Evolutionary conservation across 1,140 invertebrate genomes (phyloP).

Genomic region (Drosophila pallidifrons): DNA sequence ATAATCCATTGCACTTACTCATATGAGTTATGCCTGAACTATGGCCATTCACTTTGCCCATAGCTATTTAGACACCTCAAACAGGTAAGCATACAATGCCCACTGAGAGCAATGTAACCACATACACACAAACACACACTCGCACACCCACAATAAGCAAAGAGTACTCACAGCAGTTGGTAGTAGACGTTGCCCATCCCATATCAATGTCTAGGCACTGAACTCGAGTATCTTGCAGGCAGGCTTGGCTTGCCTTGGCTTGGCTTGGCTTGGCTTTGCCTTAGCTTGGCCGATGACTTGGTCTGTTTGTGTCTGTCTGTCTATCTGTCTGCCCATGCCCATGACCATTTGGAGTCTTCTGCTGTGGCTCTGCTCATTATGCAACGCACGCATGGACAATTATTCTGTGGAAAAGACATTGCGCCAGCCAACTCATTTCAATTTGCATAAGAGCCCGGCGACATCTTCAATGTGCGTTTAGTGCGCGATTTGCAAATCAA

Average conservation of each 20-base stretch:
- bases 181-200: slow-evolving; percentile 30
- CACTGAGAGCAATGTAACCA: slow-evolving; percentile 29
- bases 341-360: slow-evolving; percentile 17
- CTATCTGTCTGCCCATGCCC: background rate
- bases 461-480: slow-evolving; percentile 42
- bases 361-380: slow-evolving; percentile 59
- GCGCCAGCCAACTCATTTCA: slow-evolving; percentile 73
- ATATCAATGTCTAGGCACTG: slow-evolving; percentile 57
- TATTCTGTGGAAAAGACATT: slow-evolving; percentile 78
- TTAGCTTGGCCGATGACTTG: slow-evolving; percentile 26
- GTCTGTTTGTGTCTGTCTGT: slow-evolving; percentile 3
- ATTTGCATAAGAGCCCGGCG: slow-evolving; percentile 74
- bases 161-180: too few species aligned
- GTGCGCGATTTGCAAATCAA: slow-evolving; percentile 37
- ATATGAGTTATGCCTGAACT: slow-evolving; percentile 14
- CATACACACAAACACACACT: background rate
- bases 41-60: slow-evolving; percentile 22
- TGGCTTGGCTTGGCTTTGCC: slow-evolving; percentile 3
- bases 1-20: slow-evolving; percentile 17
- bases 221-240: slow-evolving; percentile 39
- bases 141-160: background rate
- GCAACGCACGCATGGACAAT: slow-evolving; percentile 76
- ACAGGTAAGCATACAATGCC: slow-evolving; percentile 30
- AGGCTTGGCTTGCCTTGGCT: slow-evolving; percentile 8
- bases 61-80: slow-evolving; percentile 47